Base-by-base conservation (phyloP, 1,140 invertebrate genomes). In the Drosophila pseudoananassae region DNA sequence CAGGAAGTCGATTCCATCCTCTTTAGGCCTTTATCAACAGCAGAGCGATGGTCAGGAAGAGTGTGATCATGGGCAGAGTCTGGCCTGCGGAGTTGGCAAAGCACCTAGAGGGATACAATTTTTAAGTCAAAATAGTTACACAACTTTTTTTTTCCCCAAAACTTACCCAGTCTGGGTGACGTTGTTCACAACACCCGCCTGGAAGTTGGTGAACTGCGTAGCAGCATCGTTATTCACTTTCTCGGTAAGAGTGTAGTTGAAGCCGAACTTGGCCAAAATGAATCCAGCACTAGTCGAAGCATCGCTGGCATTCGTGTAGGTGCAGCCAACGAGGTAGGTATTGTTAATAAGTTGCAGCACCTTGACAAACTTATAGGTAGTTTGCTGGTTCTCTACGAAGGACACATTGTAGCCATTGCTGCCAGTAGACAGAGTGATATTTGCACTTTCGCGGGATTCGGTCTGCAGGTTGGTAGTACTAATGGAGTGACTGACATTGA, bases 1-100 rank as follows among this genome's bases (percentile, higher is more conserved):
- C 25, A 25, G 45, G 36, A n/a, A 29, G 25, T 38, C 52, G 36
- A 10, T 43, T 25, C 14, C 31, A 29, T 50, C 56, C 7, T 53
- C 50, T 56, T 7, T 82, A 56, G 15, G 65, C 51, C 68, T 77
- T 88, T 57, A 88, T 69, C 50, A 88, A 60, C 27, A 83, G 33
- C 51, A 83, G 51, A 23, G 72, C 72, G 23, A 88, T 6, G 17
- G 78, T 72, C 27, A 89, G 23, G 33, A 88, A 45, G 20, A 71
- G 83, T 40, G 83, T 49, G 27, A 88, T 56, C 72, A 83, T 4
- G 1, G 83, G 79, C 72, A 88, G 59, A 27, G 33, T 47, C 49
- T 75, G 40, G 15, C 38, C 31, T 6, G 69, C 69, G 6, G 69
- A 72, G 17, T 52, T 75, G 40, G 71, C 53, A 25, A 9, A 65